These are phyloP conservation scores for Lochmaea crataegi DNA, from an alignment of 2,888 invertebrate genomes.

Conservation along the genomic window DNA sequence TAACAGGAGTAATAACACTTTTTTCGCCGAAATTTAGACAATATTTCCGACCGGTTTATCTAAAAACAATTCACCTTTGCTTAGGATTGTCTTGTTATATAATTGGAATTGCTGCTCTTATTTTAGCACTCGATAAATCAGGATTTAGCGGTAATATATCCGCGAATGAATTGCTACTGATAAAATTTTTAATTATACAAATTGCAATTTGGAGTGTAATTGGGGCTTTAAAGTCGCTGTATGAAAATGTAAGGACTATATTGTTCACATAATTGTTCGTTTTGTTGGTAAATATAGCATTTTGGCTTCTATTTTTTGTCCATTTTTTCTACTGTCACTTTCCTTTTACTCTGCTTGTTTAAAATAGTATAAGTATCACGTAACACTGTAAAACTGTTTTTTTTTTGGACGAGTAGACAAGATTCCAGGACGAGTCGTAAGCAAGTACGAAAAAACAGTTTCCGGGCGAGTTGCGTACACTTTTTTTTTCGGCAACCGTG, in stretches of 20 bases:
- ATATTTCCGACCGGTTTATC: constrained; percentile 47
- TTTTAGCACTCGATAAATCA: constrained; percentile 34
- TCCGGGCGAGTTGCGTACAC: no score
- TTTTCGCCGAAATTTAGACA: constrained; percentile 43
- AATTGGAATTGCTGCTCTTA: constrained; percentile 49
- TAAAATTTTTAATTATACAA: constrained; percentile 35
- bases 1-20: constrained; percentile 46
- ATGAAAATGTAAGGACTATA: constrained; percentile 3
- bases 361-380: no score
- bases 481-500: no score
- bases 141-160: constrained; percentile 32
- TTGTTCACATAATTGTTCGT: neutral
- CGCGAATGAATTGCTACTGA: constrained; percentile 25
- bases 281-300: no score
- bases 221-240: constrained; percentile 43
- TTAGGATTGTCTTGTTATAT: constrained; percentile 49
- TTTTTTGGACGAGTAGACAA: no score
- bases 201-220: constrained; percentile 45
- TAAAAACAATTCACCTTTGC: constrained; percentile 51
- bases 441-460: no score
- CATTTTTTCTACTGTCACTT: no score
- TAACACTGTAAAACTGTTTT: no score
- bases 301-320: no score
- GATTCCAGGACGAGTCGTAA: no score
- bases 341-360: no score